phyloP scores from a whole-genome alignment of 1,140 invertebrate genomes.

The Drosophila ambigua region DNA sequence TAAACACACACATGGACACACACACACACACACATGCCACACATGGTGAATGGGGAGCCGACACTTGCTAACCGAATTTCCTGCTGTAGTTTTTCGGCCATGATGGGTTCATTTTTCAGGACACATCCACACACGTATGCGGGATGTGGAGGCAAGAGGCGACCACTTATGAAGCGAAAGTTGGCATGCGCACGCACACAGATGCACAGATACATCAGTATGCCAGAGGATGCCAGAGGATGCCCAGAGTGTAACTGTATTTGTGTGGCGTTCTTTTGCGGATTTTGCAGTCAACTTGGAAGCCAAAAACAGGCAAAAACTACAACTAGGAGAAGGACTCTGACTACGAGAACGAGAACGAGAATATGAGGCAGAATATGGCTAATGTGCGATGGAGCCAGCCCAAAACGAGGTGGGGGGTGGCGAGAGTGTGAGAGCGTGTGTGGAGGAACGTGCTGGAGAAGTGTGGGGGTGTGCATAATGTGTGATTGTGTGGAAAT shows the following conservation, averaged over 20 bases:
- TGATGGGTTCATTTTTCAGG: slow-evolving; percentile 80
- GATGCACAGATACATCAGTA: neutral
- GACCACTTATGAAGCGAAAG: slow-evolving; percentile 78
- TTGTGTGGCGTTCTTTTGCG: slow-evolving; percentile 76
- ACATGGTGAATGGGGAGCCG: slow-evolving; percentile 53
- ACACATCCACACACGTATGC: slow-evolving; percentile 34
- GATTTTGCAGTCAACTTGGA: slow-evolving; percentile 81
- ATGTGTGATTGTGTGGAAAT: slow-evolving; percentile 82
- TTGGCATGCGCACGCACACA: slow-evolving; percentile 55
- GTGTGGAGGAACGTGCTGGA: neutral
- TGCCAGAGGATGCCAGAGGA: neutral
- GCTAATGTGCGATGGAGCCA: slow-evolving; percentile 62
- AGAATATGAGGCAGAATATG: slow-evolving; percentile 43
- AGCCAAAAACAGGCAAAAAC: slow-evolving; percentile 73
- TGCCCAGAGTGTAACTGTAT: slow-evolving; percentile 40
- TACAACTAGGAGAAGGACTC: too few species aligned
- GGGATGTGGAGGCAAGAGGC: slow-evolving; percentile 33
- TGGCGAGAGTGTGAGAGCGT: slow-evolving; percentile 18
- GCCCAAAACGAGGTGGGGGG: slow-evolving; percentile 21
- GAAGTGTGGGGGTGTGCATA: slow-evolving; percentile 56
- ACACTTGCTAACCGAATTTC: slow-evolving; percentile 81
- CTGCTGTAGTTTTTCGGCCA: slow-evolving; percentile 80
- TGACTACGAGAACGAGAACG: too few species aligned
- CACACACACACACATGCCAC: slow-evolving; percentile 13
- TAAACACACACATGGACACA: slow-evolving; percentile 49